Evolutionary conservation across 2,888 invertebrate species (phyloP).

Genomic region (Tachina grossa): DNA sequence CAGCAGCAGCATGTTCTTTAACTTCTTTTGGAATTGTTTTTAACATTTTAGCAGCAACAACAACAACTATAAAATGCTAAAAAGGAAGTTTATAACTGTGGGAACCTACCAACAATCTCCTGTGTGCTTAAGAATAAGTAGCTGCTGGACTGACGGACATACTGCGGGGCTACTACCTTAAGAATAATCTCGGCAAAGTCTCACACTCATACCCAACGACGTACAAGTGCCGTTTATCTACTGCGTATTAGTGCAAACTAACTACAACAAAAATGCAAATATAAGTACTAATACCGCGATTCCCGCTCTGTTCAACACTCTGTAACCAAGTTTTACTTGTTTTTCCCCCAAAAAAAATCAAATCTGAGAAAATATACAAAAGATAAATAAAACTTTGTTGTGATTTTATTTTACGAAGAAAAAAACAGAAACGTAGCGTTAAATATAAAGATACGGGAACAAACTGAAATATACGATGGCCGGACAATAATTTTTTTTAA

Average conservation of each 20-base stretch:
- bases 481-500: background rate
- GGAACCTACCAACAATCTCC: conserved; percentile 56
- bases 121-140: conserved; percentile 18
- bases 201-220: conserved; percentile 22
- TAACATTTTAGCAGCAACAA: conserved; percentile 3
- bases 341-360: conserved; percentile 51
- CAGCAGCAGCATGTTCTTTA: conserved; percentile 17
- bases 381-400: conserved; percentile 62
- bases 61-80: conserved; percentile 52
- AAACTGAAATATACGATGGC: background rate
- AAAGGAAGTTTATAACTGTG: conserved; percentile 72
- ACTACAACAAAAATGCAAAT: conserved; percentile 9
- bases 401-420: conserved; percentile 54
- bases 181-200: conserved; percentile 63
- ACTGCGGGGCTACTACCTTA: conserved; percentile 48
- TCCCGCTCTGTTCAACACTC: conserved; percentile 22
- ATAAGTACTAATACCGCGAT: background rate
- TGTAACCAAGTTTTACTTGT: conserved; percentile 65
- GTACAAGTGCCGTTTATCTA: conserved; percentile 56
- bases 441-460: conserved; percentile 32
- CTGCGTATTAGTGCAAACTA: conserved; percentile 40
- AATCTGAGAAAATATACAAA: conserved; percentile 39
- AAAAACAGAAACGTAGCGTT: conserved; percentile 61
- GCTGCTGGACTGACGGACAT: conserved; percentile 20
- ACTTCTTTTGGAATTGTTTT: conserved; percentile 10